Evolutionary conservation across 2,113 vertebrate genomes (phyloP), one percentile per base, ranked within the genome.

Genomic region (Neolamprologus hecqui): DNA sequence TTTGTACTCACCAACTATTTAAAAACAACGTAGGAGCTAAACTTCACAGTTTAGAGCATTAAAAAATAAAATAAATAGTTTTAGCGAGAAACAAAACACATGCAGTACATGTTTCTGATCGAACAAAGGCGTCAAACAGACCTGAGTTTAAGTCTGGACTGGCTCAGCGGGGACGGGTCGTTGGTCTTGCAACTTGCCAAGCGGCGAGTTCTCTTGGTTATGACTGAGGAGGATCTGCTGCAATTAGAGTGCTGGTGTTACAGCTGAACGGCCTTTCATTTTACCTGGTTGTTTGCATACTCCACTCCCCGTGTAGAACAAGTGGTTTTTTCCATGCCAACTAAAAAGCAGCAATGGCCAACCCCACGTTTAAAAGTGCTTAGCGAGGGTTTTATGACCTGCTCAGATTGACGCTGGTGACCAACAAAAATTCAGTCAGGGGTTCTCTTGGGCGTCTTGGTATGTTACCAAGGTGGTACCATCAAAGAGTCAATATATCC

Each of bases 101-200:
- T 17, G 5, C 42, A 40, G 21, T n/a, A 19, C 82, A 1, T 4
- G 13, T 28, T 53, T 26, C 21, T 10, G 1, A 6, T 31, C 0
- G 0, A 12, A 21, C 4, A 45, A 58, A 21, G 13, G 13, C 7
- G 21, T 21, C 9, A 9, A 65, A 63, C 82, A 23, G 11, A 95
- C 94, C 95, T 93, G 63, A 94, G 91, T 80, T 88, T 93, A 0
- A 23, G 82, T 42, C 73, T 85, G 45, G 13, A 21, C 5, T 88
- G 82, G 17, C 17, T 53, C 8, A 12, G 19, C 4, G 2, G 0
- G 1, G 37, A 9, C 13, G 28, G 88, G 4, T 88, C 33, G 1
- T 26, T 42, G 23, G 58, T 73, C 55, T 88, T 93, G 5, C 77
- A 54, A 42, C 12, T 60, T 15, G 28, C 79, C 54, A 88, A 1